phyloP scores from a whole-genome alignment of 1,140 invertebrate species.

The Plutomurus gul region DNA sequence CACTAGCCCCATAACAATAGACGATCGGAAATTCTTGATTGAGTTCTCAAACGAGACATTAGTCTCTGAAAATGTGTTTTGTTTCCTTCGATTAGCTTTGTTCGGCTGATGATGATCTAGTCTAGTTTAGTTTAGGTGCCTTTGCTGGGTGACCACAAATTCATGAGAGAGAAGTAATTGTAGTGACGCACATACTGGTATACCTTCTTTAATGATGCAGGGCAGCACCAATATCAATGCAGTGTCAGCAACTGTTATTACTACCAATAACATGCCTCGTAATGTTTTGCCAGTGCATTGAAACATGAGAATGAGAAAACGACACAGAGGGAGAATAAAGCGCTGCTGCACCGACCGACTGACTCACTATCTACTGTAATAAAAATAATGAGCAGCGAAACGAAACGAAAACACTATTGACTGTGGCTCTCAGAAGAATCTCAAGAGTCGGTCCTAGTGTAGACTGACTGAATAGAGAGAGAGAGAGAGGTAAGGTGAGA shows the following conservation, averaged over 20 bases:
- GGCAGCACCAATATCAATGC: too few relatives aligned
- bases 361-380: constrained; percentile 4
- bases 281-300: background rate
- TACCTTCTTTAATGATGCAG: too few relatives aligned
- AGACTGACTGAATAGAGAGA: background rate
- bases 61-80: background rate
- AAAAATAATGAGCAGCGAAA: background rate
- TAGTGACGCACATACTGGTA: background rate
- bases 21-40: constrained; percentile 5
- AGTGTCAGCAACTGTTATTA: too few relatives aligned
- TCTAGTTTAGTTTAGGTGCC: background rate
- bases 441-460: background rate
- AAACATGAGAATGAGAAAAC: background rate
- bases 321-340: too few relatives aligned
- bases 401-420: background rate
- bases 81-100: background rate
- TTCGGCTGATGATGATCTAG: background rate
- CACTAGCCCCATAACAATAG: constrained; percentile 1
- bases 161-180: background rate
- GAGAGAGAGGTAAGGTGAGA: background rate
- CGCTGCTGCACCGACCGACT: constrained; percentile 10
- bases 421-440: background rate
- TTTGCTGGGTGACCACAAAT: background rate
- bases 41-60: constrained; percentile 24
- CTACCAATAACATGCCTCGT: too few relatives aligned